Conservation (phyloP, 2,888 invertebrate genomes). For the Tiliacea citrago region DNA sequence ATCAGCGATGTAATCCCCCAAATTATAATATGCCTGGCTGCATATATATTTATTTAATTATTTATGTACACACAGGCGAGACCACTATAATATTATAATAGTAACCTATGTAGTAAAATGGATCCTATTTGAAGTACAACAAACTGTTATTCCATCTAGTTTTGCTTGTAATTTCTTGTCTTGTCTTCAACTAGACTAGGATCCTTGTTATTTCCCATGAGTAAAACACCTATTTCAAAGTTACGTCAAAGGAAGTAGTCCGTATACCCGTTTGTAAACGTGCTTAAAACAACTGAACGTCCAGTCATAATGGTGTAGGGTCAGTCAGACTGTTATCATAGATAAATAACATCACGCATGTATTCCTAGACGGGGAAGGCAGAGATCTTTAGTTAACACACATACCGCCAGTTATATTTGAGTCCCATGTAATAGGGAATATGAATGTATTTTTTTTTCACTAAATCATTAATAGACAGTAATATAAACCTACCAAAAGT, state of each 20-base stretch:
- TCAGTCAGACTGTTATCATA: background rate
- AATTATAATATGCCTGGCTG: too few species aligned
- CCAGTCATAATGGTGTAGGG: background rate
- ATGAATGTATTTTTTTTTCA: too few species aligned
- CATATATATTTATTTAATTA: too few species aligned
- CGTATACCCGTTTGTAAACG: background rate
- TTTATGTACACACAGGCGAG: too few species aligned
- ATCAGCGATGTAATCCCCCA: too few species aligned
- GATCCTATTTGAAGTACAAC: background rate
- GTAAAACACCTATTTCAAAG: conserved; percentile 16
- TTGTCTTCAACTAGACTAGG: background rate
- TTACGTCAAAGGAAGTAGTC: conserved; percentile 1
- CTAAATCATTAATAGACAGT: too few species aligned
- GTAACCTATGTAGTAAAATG: background rate
- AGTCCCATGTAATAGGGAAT: too few species aligned
- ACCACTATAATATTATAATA: too few species aligned
- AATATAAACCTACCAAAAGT: too few species aligned
- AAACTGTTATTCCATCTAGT: background rate
- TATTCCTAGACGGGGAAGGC: background rate
- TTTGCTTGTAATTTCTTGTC: background rate
- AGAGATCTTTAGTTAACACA: background rate
- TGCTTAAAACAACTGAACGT: background rate
- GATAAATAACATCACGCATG: background rate
- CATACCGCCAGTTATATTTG: too few species aligned
- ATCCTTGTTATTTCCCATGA: conserved; percentile 20